Evolutionary conservation across 1,140 invertebrate species (phyloP).

Genomic region (Scaptomyza graminum): DNA sequence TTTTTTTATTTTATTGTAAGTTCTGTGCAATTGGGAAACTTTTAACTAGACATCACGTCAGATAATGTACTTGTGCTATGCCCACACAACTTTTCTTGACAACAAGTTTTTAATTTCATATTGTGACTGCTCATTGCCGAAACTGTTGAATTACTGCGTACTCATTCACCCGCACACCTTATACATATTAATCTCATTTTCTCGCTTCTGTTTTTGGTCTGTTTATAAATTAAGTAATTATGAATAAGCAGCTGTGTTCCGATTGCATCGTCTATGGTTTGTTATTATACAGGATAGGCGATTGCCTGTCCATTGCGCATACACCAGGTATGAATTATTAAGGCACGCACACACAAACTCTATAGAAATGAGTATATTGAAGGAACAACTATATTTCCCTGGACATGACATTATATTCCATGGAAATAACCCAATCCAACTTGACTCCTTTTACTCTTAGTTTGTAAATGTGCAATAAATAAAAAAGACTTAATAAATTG

Average conservation of each 20-base stretch:
- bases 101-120: not conserved
- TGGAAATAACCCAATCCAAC: no score
- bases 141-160: no score
- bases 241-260: constrained; percentile 31
- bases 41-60: not conserved
- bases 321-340: constrained; percentile 35
- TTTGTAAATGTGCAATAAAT: no score
- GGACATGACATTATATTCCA: no score
- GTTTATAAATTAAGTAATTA: constrained; percentile 62
- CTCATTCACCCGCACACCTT: constrained; percentile 11
- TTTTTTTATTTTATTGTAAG: constrained; percentile 5
- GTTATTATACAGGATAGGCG: constrained; percentile 72
- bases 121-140: constrained; percentile 36
- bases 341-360: constrained; percentile 17
- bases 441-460: no score
- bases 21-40: constrained; percentile 44
- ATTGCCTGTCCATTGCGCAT: constrained; percentile 9
- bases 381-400: no score
- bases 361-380: no score
- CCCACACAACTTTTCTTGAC: constrained; percentile 3
- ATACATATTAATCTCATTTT: not conserved
- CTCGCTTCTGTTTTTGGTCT: constrained; percentile 1
- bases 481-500: no score
- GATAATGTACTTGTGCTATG: not conserved
- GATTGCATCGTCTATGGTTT: constrained; percentile 41